Conservation (phyloP, 2,113 vertebrate species). For the Platysternon megacephalum region DNA sequence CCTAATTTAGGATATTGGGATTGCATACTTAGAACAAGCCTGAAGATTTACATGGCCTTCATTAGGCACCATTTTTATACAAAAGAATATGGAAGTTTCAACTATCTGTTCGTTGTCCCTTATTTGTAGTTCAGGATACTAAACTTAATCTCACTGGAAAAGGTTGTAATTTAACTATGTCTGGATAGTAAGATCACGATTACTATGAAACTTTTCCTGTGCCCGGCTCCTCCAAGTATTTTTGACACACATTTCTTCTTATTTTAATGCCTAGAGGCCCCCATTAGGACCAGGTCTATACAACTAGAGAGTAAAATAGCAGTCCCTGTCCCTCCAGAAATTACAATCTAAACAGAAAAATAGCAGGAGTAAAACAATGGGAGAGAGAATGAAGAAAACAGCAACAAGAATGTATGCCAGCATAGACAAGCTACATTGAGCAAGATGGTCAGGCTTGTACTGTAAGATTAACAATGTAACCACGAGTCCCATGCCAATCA, state of each 20-base stretch:
- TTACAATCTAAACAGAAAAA: background rate
- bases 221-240: background rate
- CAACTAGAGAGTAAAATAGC: background rate
- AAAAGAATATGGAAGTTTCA: background rate
- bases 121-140: background rate
- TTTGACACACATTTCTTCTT: background rate
- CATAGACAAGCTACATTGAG: background rate
- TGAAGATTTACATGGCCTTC: background rate
- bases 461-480: background rate
- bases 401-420: background rate
- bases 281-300: background rate
- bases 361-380: background rate
- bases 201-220: background rate
- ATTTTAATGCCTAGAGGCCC: background rate
- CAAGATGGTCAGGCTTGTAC: background rate
- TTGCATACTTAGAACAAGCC: background rate
- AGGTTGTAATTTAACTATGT: background rate
- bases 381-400: background rate
- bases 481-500: background rate
- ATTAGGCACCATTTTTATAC: background rate
- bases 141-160: background rate
- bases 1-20: no score
- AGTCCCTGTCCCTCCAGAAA: background rate
- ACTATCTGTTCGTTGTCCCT: background rate
- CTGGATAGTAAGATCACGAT: background rate